Base-by-base conservation (phyloP, 2,113 vertebrate genomes). In the Scomber japonicus region DNA sequence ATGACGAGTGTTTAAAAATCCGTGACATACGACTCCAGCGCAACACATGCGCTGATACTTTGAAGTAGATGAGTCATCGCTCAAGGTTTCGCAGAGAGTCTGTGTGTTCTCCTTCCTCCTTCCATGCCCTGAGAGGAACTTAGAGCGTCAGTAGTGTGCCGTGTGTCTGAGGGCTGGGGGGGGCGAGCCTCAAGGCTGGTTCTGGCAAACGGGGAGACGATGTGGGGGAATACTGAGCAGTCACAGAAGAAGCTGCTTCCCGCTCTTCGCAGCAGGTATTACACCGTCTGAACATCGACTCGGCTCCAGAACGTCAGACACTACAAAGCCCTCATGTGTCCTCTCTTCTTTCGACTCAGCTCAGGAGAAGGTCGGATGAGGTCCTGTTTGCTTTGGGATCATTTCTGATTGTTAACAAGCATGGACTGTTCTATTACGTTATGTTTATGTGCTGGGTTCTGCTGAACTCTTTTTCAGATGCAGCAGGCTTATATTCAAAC, bases 111-210 rank as follows among this genome's bases (percentile, higher is more conserved):
- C 63, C 12, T 6, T 62, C 30, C 21, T 60, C 51, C 51, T 48
- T 44, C 40, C 15, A 12, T 82, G 71, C 80, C 79, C 73, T 4
- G 30, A 74, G 55, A 21, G 68, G 40, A 73, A 61, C 67, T 74
- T 54, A 11, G 51, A 67, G n/a, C 51, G 3, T 50, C 71, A 50
- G 71, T 57, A 48, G 44, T 6, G n/a, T 30, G 57, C 64, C 35
- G 65, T 64, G 89, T 27, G 74, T 91, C 71, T 77, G 75, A 78
- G 71, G 60, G 91, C 80, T 40, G 35, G 79, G 68, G 83, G 88
- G 88, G 88, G 88, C 59, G 27, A 84, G 82, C 85, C 89, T 51
- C 9, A 10, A 73, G 90, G 91, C 81, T 84, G 66, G 65, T 76
- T 80, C 71, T 68, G 60, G 72, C 64, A 85, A 27, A 27, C 24